Evolutionary conservation across 2,113 vertebrate species (phyloP).

Genomic region (Centropus bengalensis): DNA sequence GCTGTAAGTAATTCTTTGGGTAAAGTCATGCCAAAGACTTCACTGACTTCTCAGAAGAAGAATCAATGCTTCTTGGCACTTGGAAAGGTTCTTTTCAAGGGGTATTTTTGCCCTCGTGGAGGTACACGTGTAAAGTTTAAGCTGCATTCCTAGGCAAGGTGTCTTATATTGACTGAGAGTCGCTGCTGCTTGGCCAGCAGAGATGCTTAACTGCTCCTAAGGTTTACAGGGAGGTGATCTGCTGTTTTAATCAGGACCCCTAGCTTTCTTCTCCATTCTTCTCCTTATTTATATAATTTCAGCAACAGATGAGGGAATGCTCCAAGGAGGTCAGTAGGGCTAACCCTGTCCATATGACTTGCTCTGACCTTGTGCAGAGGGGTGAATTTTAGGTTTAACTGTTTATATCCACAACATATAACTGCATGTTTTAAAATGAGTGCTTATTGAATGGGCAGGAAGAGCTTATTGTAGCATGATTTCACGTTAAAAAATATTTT

Average conservation of each 20-base stretch:
- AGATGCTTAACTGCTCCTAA: not conserved
- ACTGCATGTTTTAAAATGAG: not conserved
- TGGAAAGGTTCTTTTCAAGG: not conserved
- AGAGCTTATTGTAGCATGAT: not conserved
- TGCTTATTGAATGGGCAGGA: not conserved
- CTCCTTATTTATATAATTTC: not conserved
- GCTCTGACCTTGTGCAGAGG: not conserved
- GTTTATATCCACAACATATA: not conserved
- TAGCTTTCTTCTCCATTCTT: not conserved
- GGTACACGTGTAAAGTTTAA: not conserved
- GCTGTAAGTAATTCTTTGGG: not conserved
- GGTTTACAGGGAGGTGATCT: not conserved
- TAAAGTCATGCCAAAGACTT: not conserved
- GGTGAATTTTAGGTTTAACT: not conserved
- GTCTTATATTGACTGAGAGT: not conserved
- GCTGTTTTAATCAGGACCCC: not conserved
- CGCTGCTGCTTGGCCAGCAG: not conserved
- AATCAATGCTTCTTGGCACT: not conserved
- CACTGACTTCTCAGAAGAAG: not conserved
- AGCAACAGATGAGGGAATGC: not conserved
- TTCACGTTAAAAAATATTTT: slow-evolving; percentile 22
- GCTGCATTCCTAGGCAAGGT: not conserved
- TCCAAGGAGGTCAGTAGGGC: not conserved
- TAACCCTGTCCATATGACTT: not conserved
- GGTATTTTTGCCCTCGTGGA: not conserved